phyloP scores from a whole-genome alignment of 2,113 vertebrate species.

The Nibea albiflora region DNA sequence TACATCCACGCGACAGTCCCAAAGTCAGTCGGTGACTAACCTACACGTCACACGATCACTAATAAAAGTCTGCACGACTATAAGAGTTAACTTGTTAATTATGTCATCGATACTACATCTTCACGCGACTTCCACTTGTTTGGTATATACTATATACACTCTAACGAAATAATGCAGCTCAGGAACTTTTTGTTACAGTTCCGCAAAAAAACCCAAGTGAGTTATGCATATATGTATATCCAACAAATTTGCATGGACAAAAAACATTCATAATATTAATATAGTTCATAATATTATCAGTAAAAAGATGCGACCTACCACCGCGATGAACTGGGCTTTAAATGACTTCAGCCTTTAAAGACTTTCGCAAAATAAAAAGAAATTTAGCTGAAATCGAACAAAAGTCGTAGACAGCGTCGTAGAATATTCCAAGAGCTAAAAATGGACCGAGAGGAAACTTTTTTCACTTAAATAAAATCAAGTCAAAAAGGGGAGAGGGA shows the following conservation, averaged over 20 bases:
- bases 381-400: neutral
- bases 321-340: conserved; percentile 16
- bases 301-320: conserved; percentile 48
- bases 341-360: conserved; percentile 8
- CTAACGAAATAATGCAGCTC: neutral
- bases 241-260: neutral
- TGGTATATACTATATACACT: neutral
- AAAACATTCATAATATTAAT: neutral
- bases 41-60: too few species aligned
- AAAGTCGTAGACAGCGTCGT: neutral
- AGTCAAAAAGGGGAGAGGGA: neutral
- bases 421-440: neutral
- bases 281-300: neutral
- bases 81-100: neutral
- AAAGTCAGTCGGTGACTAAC: neutral
- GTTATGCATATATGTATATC: too few species aligned
- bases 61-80: neutral
- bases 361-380: neutral
- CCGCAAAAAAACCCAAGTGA: too few species aligned
- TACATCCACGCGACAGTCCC: conserved; percentile 8
- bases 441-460: neutral
- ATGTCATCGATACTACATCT: neutral
- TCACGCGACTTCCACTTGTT: neutral
- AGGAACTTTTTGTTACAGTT: neutral
- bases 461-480: neutral